Base-by-base conservation (phyloP, 2,113 vertebrate genomes). In the Todiramphus saurophagus region DNA sequence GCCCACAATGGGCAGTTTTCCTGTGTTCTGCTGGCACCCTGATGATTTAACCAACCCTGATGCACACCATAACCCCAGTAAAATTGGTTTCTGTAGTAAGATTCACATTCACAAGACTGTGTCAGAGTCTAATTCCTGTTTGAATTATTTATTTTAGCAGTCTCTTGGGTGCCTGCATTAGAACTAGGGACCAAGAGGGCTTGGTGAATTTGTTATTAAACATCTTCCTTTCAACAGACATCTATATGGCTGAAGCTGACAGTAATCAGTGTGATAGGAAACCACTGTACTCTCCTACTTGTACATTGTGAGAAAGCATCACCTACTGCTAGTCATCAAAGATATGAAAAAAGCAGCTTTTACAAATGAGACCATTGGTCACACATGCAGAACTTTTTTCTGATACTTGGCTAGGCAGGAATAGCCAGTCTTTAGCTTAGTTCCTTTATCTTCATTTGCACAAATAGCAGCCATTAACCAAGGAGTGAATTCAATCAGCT, bases 381-480 rank as follows among this genome's bases (percentile, higher is more conserved):
- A 91, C 35, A 91, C 16, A 1, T n/a, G 17, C 35, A 81, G 89
- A 93, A 76, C 48, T 6, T 66, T 86, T 25, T 83, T 86, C 93
- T 96, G 25, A 39, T 90, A 30, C 67, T 91, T 80, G 58, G n/a
- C 41, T 75, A n/a, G 64, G 41, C 56, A 91, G 69, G 35, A 92
- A 89, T 56, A 87, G 74, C 24, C 83, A 84, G 31, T 82, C 76
- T 84, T 90, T 33, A 95, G 44, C 69, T 89, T 68, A 93, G 89
- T 96, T 91, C 69, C 77, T 97, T 93, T 82, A 97, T 96, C 96
- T 96, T 96, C 94, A 94, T 97, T 97, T 96, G 81, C 84, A 93
- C 89, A 96, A 95, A 96, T 93, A 94, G 87, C 66, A 93, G 87
- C 81, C 87, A 94, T 96, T 96, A 96, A 89, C 89, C 81, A 95